Percentiles rank a stretch among this genome's conserved stretches.
Evolutionary conservation across 2,888 invertebrate species (phyloP).

Genomic region (Oligia strigilis): DNA sequence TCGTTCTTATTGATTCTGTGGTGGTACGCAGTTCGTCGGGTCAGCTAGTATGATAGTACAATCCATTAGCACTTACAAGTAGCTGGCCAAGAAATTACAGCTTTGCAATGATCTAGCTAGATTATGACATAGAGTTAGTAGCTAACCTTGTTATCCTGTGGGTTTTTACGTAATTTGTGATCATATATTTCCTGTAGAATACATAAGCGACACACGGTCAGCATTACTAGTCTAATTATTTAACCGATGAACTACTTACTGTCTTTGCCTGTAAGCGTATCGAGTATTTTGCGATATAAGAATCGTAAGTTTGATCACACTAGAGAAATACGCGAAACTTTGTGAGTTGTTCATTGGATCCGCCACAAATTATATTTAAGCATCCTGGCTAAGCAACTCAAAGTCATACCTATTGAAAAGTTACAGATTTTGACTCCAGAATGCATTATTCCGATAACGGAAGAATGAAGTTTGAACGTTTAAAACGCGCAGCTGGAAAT

Average conservation of each 20-base stretch:
- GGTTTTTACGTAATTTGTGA: not conserved
- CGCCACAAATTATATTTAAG: not conserved
- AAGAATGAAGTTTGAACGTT: not conserved
- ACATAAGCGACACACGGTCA: not conserved
- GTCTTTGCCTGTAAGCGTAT: not conserved
- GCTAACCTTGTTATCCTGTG: not conserved
- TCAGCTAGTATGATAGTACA: not conserved
- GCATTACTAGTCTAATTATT: not conserved
- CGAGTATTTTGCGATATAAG: not conserved
- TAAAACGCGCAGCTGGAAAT: constrained; percentile 2
- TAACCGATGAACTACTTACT: not conserved
- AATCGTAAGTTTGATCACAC: not conserved
- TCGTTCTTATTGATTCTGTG: too few relatives aligned
- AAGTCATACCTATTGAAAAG: not conserved
- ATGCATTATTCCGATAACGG: not conserved
- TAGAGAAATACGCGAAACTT: not conserved
- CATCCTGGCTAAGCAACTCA: too few relatives aligned
- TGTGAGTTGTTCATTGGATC: not conserved
- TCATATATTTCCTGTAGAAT: not conserved
- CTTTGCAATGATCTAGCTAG: not conserved
- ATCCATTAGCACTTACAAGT: not conserved
- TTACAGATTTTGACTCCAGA: not conserved
- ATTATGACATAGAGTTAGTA: not conserved
- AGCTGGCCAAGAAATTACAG: not conserved
- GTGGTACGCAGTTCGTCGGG: too few relatives aligned